These are phyloP conservation scores for Glaucidium brasilianum DNA, from an alignment of 2,113 vertebrate species.

Conservation along the genomic window DNA sequence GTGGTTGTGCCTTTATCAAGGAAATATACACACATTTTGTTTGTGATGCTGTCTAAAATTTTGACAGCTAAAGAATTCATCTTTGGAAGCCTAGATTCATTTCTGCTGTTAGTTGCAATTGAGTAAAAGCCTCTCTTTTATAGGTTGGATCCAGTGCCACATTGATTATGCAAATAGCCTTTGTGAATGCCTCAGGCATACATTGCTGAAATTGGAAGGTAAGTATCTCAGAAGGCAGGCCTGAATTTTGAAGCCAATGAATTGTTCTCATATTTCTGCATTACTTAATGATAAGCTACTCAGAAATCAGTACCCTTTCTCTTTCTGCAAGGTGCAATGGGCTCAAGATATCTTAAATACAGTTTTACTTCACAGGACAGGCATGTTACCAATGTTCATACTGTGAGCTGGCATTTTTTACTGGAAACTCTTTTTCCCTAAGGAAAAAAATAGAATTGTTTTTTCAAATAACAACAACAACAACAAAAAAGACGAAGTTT, in stretches of 20 bases:
- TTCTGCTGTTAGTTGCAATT: slow-evolving; percentile 33
- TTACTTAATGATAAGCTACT: slow-evolving; percentile 45
- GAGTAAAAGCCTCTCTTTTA: slow-evolving; percentile 54
- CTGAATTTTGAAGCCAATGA: slow-evolving; percentile 23
- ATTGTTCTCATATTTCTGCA: slow-evolving; percentile 25
- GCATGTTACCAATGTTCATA: not conserved
- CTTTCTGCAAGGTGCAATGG: not conserved
- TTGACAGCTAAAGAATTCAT: slow-evolving; percentile 69
- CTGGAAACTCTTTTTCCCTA: not conserved
- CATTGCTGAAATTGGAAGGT: slow-evolving; percentile 49
- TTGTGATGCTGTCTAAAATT: slow-evolving; percentile 70
- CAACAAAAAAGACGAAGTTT: not conserved
- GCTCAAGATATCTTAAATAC: not conserved
- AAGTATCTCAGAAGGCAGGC: slow-evolving; percentile 50
- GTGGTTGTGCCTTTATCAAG: slow-evolving; percentile 58
- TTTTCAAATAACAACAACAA: not conserved
- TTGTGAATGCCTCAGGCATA: slow-evolving; percentile 52
- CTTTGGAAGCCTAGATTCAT: slow-evolving; percentile 53
- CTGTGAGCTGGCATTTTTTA: not conserved
- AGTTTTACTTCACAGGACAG: not conserved
- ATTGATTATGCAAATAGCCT: slow-evolving; percentile 51
- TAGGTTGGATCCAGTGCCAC: slow-evolving; percentile 50
- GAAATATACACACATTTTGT: slow-evolving; percentile 62
- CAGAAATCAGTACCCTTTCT: not conserved
- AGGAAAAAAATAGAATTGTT: not conserved